phyloP scores from a whole-genome alignment of 1,140 invertebrate species.

The Lasaia peninsularis region DNA sequence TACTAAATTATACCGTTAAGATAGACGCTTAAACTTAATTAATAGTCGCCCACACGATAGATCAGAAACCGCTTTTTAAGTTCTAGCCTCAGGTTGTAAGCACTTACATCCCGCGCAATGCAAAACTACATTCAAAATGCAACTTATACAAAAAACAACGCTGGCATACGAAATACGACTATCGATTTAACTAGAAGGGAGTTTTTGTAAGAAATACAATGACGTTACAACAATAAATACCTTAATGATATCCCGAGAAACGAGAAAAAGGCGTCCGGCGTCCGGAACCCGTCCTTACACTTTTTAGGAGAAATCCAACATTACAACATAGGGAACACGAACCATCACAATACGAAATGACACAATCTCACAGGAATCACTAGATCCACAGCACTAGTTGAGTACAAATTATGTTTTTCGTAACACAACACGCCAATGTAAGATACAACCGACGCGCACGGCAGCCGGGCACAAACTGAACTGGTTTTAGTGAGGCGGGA shows the following conservation, averaged over 20 bases:
- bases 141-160: conserved; percentile 37
- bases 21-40: conserved; percentile 38
- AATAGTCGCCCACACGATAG: conserved; percentile 52
- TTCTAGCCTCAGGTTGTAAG: conserved; percentile 11
- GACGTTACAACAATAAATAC: conserved; percentile 75
- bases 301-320: conserved; percentile 68
- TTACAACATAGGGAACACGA: conserved; percentile 54
- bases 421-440: conserved; percentile 52
- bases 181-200: conserved; percentile 70
- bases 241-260: conserved; percentile 76
- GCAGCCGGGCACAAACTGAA: conserved; percentile 71
- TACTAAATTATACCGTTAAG: conserved; percentile 41
- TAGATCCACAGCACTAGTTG: conserved; percentile 66
- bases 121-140: conserved; percentile 54
- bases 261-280: conserved; percentile 64
- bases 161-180: conserved; percentile 47
- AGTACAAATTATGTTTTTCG: conserved; percentile 67
- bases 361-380: conserved; percentile 68
- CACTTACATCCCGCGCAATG: conserved; percentile 51
- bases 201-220: conserved; percentile 70
- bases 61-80: conserved; percentile 42
- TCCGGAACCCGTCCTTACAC: conserved; percentile 53
- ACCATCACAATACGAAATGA: conserved; percentile 63
- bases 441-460: conserved; percentile 55
- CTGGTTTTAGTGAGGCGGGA: conserved; percentile 62